Conservation (phyloP, 2,888 invertebrate species). For the Lamellibrachia satsuma region DNA sequence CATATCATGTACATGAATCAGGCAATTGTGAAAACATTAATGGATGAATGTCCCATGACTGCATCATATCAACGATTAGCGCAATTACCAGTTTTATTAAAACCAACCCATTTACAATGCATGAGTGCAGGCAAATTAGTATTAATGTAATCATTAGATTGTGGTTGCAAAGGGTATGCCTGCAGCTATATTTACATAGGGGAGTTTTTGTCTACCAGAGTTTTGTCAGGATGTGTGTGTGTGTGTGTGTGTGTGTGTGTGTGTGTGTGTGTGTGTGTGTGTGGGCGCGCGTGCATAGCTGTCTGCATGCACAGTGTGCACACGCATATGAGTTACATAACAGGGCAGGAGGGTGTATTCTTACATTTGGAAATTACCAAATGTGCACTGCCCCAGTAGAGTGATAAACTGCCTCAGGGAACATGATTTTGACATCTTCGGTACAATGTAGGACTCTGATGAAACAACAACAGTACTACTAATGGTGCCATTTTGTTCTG, state of each 20-base stretch:
- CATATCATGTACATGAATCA: not conserved
- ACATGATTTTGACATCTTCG: not conserved
- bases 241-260: too few relatives aligned
- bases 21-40: not conserved
- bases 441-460: not conserved
- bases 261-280: too few relatives aligned
- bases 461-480: too few relatives aligned
- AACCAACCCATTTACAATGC: not conserved
- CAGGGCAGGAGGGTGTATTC: too few relatives aligned
- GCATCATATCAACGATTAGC: not conserved
- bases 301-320: too few relatives aligned
- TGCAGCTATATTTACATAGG: not conserved
- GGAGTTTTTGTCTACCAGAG: not conserved
- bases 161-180: not conserved
- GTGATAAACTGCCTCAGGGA: not conserved
- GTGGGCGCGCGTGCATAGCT: too few relatives aligned
- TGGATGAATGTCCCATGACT: not conserved
- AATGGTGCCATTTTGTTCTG: too few relatives aligned
- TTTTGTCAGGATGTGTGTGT: not conserved
- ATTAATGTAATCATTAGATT: not conserved
- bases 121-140: not conserved
- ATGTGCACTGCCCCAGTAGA: too few relatives aligned
- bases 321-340: too few relatives aligned
- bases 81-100: not conserved
- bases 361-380: too few relatives aligned